Conservation (phyloP, 2,113 vertebrate genomes). For the Ascaphus truei region DNA sequence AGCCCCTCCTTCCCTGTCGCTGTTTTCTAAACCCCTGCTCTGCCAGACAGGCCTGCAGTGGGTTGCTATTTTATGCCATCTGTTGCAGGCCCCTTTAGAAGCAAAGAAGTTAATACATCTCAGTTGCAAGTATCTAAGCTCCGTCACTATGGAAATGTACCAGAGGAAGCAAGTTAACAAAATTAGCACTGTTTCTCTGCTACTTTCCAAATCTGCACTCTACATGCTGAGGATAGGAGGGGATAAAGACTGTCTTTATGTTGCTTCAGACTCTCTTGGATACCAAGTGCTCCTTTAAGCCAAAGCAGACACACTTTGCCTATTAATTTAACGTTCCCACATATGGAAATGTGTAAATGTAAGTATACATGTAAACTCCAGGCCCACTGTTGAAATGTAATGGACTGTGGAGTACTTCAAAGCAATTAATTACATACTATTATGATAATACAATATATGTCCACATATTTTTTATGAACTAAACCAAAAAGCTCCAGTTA, state of each 20-base stretch:
- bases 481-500: neutral
- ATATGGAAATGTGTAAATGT: constrained; percentile 36
- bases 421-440: neutral
- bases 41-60: too few relatives aligned
- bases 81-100: neutral
- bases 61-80: neutral
- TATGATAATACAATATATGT: neutral
- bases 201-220: constrained; percentile 52
- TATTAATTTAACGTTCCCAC: constrained; percentile 50
- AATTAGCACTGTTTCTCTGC: constrained; percentile 59
- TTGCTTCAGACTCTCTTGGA: constrained; percentile 39
- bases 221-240: neutral
- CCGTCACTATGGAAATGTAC: constrained; percentile 65
- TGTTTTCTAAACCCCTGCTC: too few relatives aligned
- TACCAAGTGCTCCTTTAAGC: constrained; percentile 49
- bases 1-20: too few relatives aligned
- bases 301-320: constrained; percentile 59
- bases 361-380: constrained; percentile 23
- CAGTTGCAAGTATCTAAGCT: constrained; percentile 6
- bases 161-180: constrained; percentile 61
- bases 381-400: constrained; percentile 32
- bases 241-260: constrained; percentile 69
- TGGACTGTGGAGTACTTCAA: constrained; percentile 15
- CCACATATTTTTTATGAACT: neutral
- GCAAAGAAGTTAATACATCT: neutral